Evolutionary conservation across 2,797 vertebrate genomes (phyloP).

Genomic region (Petrocephalus sullivani): DNA sequence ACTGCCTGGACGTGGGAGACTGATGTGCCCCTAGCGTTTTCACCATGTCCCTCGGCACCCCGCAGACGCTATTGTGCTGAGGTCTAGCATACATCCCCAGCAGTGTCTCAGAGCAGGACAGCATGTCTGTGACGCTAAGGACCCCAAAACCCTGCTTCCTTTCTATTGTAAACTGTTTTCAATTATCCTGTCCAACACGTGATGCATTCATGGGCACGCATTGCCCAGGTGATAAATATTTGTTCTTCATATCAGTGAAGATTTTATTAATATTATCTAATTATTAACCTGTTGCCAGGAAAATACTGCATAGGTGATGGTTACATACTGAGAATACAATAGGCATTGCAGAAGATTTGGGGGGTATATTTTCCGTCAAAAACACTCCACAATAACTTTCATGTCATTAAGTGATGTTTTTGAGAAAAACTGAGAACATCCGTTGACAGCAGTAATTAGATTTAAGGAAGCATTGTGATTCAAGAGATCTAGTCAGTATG

Average conservation of each 20-base stretch:
- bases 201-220: background rate
- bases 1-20: background rate
- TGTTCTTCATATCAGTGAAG: background rate
- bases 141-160: background rate
- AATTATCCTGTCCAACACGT: background rate
- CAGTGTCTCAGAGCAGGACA: background rate
- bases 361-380: background rate
- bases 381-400: background rate
- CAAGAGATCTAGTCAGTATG: background rate
- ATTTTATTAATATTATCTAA: constrained; percentile 10
- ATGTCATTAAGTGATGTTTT: background rate
- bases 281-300: constrained; percentile 11
- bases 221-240: background rate
- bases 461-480: background rate
- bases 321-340: background rate
- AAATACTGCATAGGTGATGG: background rate
- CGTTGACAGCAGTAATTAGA: background rate
- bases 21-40: background rate
- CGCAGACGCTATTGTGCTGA: background rate
- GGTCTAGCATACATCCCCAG: background rate
- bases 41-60: background rate
- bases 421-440: background rate
- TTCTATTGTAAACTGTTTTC: background rate
- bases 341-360: background rate
- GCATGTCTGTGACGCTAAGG: background rate